These are phyloP conservation scores for Buphagus erythrorhynchus DNA, from an alignment of 2,797 vertebrate genomes.

Conservation along the genomic window DNA sequence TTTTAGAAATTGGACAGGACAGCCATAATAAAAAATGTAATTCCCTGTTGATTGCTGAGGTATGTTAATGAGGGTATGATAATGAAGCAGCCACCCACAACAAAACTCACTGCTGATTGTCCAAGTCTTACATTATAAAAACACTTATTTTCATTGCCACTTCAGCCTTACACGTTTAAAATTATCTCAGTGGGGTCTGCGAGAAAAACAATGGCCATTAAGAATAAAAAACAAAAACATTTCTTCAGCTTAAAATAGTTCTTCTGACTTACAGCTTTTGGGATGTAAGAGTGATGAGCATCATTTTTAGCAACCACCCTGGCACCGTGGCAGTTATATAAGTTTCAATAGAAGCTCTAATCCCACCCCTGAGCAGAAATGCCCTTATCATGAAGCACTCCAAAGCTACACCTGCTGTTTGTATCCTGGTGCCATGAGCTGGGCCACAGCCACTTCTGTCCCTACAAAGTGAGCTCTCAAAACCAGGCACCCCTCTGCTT, in stretches of 20 bases:
- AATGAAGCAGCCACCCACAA: background rate
- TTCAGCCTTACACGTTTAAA: background rate
- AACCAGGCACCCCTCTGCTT: background rate
- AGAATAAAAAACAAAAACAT: background rate
- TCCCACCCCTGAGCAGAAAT: slow-evolving; percentile 4
- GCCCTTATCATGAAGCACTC: slow-evolving; percentile 5
- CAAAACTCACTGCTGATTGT: background rate
- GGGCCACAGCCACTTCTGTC: background rate
- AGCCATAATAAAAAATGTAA: background rate
- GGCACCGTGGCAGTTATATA: background rate
- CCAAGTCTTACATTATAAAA: background rate
- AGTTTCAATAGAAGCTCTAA: slow-evolving; percentile 8
- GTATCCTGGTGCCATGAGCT: background rate
- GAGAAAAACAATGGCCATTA: background rate
- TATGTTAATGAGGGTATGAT: background rate
- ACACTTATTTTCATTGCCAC: background rate
- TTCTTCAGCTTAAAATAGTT: background rate
- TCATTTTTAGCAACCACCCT: slow-evolving; percentile 58
- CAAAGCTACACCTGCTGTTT: background rate
- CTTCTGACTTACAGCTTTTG: slow-evolving; percentile 1
- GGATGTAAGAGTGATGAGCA: background rate
- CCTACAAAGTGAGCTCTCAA: background rate
- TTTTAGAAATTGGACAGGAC: background rate
- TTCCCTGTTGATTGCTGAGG: background rate
- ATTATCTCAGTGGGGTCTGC: background rate